These are phyloP conservation scores for Hystrix cristata DNA, from an alignment of 2,113 vertebrate species.

Conservation along the genomic window DNA sequence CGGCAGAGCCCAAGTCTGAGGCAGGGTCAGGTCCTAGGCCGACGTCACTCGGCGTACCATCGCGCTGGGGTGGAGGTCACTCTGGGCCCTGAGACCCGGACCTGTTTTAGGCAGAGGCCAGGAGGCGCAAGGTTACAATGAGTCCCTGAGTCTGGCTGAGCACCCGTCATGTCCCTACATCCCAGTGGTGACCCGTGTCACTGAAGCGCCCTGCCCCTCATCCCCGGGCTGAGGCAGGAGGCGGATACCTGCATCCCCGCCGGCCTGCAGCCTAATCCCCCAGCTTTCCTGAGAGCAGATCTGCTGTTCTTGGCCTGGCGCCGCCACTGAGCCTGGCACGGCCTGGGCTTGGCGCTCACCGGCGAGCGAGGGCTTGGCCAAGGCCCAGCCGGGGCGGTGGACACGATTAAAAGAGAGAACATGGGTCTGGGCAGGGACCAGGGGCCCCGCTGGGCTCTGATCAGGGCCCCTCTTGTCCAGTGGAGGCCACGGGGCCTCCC, in stretches of 20 bases:
- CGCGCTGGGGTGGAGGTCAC: background rate
- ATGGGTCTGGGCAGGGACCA: background rate
- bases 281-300: constrained; percentile 82
- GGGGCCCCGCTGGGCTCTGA: background rate
- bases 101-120: background rate
- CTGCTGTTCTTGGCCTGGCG: constrained; percentile 80
- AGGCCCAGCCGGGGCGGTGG: constrained; percentile 44
- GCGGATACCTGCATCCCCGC: constrained; percentile 56
- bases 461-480: background rate
- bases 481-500: accelerated
- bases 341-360: constrained; percentile 67
- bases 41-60: background rate
- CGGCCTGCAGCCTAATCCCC: constrained; percentile 67
- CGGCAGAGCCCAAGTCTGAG: background rate
- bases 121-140: background rate
- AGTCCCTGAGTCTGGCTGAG: background rate
- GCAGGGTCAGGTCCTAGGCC: background rate
- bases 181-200: background rate
- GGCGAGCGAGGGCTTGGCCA: constrained; percentile 65
- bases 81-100: background rate
- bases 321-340: constrained; percentile 81
- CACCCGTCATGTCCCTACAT: background rate
- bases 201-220: background rate
- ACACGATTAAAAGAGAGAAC: constrained; percentile 55
- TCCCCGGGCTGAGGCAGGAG: background rate